Conservation (phyloP, 1,140 invertebrate species). For the Hycleus cichorii region DNA sequence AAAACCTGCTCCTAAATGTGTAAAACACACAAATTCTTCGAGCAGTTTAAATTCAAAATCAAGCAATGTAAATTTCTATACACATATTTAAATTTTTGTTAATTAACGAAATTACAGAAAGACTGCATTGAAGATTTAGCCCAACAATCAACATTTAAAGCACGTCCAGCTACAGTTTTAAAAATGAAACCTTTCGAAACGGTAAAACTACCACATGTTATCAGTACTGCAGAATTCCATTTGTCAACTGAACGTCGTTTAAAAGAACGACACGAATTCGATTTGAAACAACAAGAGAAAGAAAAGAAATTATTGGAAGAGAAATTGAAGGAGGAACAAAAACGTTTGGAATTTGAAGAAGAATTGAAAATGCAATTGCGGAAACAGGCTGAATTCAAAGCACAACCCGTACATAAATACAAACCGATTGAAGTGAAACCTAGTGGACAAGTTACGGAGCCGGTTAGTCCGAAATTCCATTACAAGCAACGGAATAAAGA, state of each 20-base stretch:
- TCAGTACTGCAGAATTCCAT: constrained; percentile 38
- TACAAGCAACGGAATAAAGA: too few relatives aligned
- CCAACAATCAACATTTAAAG: constrained; percentile 40
- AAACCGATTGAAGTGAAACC: too few relatives aligned
- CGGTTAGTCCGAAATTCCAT: too few relatives aligned
- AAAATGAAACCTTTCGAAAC: constrained; percentile 48
- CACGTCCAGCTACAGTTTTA: constrained; percentile 42
- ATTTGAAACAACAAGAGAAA: constrained; percentile 38
- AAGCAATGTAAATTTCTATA: not conserved
- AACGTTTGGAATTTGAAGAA: not conserved
- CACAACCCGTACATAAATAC: too few relatives aligned
- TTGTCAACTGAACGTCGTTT: constrained; percentile 45
- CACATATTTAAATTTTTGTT: too few relatives aligned
- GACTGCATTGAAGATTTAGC: not conserved
- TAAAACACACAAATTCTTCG: not conserved
- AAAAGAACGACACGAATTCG: constrained; percentile 43
- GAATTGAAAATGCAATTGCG: too few relatives aligned
- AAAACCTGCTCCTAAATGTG: constrained; percentile 35
- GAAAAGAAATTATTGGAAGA: constrained; percentile 35
- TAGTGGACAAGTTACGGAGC: too few relatives aligned
- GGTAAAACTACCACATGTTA: constrained; percentile 23
- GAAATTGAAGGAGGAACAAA: constrained; percentile 6
- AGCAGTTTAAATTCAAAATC: not conserved
- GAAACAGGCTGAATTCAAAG: too few relatives aligned
- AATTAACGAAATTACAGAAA: constrained; percentile 8